Conservation (phyloP, 2,888 invertebrate species). For the Spatulosminthurus flaviceps region DNA sequence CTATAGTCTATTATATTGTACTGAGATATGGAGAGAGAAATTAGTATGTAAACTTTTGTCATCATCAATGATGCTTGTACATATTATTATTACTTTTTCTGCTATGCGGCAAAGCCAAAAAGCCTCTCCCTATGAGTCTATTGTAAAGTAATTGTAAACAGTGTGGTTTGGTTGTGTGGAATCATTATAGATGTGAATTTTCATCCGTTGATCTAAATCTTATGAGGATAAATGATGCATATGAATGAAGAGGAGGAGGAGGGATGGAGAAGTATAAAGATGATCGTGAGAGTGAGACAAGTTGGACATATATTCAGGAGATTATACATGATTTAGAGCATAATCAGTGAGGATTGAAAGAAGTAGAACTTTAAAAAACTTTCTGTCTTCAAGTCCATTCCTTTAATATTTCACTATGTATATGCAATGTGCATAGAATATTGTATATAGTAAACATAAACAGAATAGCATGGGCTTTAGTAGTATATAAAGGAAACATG, state of each 20-base stretch:
- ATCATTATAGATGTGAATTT: background rate
- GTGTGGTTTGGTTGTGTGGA: too few relatives aligned
- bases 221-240: constrained; percentile 16
- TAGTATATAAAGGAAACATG: background rate
- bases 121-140: too few relatives aligned
- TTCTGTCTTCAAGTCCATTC: constrained; percentile 11
- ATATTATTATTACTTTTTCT: constrained; percentile 2
- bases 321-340: constrained; percentile 28
- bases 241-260: background rate
- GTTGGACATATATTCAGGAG: background rate
- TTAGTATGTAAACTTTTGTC: background rate
- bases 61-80: background rate
- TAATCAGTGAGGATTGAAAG: background rate
- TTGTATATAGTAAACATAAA: too few relatives aligned
- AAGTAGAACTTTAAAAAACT: constrained; percentile 26
- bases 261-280: background rate
- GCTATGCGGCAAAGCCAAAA: too few relatives aligned
- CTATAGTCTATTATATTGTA: background rate
- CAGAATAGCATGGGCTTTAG: too few relatives aligned
- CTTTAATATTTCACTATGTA: background rate
- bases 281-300: constrained; percentile 23
- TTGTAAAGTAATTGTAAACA: background rate
- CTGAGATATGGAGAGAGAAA: background rate
- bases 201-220: constrained; percentile 19
- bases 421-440: too few relatives aligned